phyloP scores from a whole-genome alignment of 2,888 invertebrate genomes.

The Drosophila ezoana region DNA sequence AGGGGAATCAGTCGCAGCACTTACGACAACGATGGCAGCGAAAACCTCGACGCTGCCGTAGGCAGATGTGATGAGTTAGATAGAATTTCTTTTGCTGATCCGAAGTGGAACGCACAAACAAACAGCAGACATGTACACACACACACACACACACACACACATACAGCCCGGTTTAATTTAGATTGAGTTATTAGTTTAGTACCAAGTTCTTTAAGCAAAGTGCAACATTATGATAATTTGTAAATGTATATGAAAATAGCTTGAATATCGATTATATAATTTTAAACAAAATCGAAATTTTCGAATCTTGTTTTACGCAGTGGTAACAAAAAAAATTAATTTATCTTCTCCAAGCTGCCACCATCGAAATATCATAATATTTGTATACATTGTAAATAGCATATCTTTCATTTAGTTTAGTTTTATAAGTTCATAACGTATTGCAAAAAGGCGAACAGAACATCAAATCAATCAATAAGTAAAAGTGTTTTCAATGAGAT shows the following conservation, averaged over 20 bases:
- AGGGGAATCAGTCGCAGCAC: slow-evolving; percentile 3
- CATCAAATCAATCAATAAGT: slow-evolving; percentile 21
- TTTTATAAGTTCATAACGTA: slow-evolving; percentile 37
- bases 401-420: slow-evolving; percentile 50
- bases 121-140: slow-evolving; percentile 14
- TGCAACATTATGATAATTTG: slow-evolving; percentile 69
- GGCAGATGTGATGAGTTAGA: slow-evolving; percentile 20
- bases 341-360: slow-evolving; percentile 59
- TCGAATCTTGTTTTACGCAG: slow-evolving; percentile 30
- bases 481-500: slow-evolving; percentile 59
- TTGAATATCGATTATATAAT: slow-evolving; percentile 16
- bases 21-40: slow-evolving; percentile 14
- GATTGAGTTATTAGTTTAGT: slow-evolving; percentile 64
- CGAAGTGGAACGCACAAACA: slow-evolving; percentile 51
- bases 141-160: slow-evolving; percentile 18
- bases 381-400: slow-evolving; percentile 59
- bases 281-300: slow-evolving; percentile 22
- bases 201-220: slow-evolving; percentile 52
- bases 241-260: slow-evolving; percentile 36
- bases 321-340: slow-evolving; percentile 6
- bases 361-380: slow-evolving; percentile 52
- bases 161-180: slow-evolving; percentile 64
- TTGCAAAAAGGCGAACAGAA: slow-evolving; percentile 18
- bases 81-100: slow-evolving; percentile 12
- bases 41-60: slow-evolving; percentile 43